phyloP scores from a whole-genome alignment of 2,888 invertebrate species.

The Parnassius apollo region DNA sequence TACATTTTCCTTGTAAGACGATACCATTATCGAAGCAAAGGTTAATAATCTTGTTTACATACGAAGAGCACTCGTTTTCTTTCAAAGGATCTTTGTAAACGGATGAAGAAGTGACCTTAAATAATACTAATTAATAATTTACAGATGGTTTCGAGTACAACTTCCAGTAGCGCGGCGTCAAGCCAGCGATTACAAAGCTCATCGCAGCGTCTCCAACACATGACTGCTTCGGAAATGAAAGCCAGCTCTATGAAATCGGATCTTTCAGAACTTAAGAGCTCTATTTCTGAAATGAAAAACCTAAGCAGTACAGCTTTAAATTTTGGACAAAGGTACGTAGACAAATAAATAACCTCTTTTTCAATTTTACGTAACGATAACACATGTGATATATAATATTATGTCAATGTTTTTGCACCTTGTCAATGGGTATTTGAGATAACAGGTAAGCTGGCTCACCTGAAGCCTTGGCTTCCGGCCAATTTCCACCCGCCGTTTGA shows the following conservation, averaged over 20 bases:
- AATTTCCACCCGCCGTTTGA: constrained; percentile 69
- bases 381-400: constrained; percentile 28
- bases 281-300: constrained; percentile 93
- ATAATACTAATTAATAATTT: constrained; percentile 21
- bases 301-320: constrained; percentile 75
- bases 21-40: constrained; percentile 31
- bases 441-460: constrained; percentile 69
- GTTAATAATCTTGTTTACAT: constrained; percentile 39
- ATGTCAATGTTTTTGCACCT: constrained; percentile 41
- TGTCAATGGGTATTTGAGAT: constrained; percentile 52
- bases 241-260: constrained; percentile 91
- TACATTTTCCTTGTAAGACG: constrained; percentile 19
- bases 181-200: constrained; percentile 82
- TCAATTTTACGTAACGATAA: constrained; percentile 29
- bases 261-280: constrained; percentile 88
- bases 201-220: constrained; percentile 77
- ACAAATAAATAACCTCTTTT: constrained; percentile 21
- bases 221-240: constrained; percentile 87
- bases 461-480: constrained; percentile 75
- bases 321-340: constrained; percentile 68
- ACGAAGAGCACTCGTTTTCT: constrained; percentile 25
- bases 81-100: not conserved
- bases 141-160: constrained; percentile 78
- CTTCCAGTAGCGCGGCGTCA: constrained; percentile 81
- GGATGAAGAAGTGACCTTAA: constrained; percentile 7